Conservation (phyloP, 2,888 invertebrate species). For the Dynastes hyllus region DNA sequence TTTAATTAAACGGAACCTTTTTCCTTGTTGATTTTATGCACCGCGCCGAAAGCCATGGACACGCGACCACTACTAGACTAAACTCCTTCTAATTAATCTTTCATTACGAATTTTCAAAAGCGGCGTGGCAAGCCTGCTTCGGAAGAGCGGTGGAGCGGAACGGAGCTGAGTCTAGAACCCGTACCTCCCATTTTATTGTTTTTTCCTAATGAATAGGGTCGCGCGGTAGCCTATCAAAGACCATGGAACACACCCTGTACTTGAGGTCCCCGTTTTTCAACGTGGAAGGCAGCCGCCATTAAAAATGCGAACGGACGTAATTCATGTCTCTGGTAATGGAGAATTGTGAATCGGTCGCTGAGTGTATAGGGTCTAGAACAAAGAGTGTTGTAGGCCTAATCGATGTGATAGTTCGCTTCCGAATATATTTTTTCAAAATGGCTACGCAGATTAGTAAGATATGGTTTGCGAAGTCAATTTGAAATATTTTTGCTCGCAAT, state of each 20-base stretch:
- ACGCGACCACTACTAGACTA: background rate
- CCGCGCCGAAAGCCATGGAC: too few relatives aligned
- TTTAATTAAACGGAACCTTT: conserved; percentile 15
- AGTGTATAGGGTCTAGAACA: too few relatives aligned
- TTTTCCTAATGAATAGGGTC: conserved; percentile 21
- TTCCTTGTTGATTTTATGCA: too few relatives aligned
- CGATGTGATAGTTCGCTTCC: too few relatives aligned
- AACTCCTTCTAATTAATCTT: conserved; percentile 12
- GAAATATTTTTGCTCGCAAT: too few relatives aligned
- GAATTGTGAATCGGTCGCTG: too few relatives aligned
- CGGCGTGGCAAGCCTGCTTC: background rate
- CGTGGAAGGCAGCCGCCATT: background rate
- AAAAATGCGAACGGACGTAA: background rate
- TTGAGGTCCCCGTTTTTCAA: conserved; percentile 7
- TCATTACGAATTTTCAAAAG: conserved; percentile 13
- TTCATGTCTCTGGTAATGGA: too few relatives aligned
- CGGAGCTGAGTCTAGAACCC: background rate
- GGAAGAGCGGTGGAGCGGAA: too few relatives aligned
- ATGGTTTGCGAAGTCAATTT: too few relatives aligned
- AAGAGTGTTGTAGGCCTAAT: too few relatives aligned
- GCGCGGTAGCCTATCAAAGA: conserved; percentile 10
- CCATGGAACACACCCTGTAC: conserved; percentile 8
- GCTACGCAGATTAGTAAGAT: too few relatives aligned
- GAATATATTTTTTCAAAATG: too few relatives aligned
- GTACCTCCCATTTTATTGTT: conserved; percentile 29